Conservation (phyloP, 64 coral and sea anemone species). For the Acropora tenuis region DNA sequence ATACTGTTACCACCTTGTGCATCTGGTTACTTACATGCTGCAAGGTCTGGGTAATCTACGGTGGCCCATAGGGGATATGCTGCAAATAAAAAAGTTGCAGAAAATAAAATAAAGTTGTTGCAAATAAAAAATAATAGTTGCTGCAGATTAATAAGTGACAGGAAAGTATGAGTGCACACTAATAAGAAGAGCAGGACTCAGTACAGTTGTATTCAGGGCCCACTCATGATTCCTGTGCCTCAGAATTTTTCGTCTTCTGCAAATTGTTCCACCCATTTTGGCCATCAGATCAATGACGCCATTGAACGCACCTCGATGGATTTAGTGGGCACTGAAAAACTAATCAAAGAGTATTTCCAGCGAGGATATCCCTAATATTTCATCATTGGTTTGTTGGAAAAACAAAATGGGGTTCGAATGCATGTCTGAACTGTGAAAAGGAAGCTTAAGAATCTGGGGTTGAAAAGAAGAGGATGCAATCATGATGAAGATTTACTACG, state of each 20-base stretch:
- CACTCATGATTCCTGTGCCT: background rate
- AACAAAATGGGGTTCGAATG: constrained; percentile 11
- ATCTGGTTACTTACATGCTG: no score
- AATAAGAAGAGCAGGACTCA: no score
- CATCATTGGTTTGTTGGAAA: constrained; percentile 21
- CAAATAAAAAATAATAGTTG: no score
- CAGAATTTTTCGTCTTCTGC: background rate
- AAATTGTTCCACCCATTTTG: background rate
- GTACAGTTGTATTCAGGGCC: no score
- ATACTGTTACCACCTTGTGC: no score
- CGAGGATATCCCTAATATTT: constrained; percentile 15
- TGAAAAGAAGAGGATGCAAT: no score
- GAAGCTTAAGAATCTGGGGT: background rate
- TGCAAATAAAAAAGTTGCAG: no score
- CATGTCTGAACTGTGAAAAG: constrained; percentile 32
- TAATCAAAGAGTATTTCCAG: constrained; percentile 9
- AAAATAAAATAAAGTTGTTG: no score
- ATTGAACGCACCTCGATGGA: background rate
- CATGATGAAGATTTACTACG: background rate
- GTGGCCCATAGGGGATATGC: no score
- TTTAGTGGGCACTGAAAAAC: background rate
- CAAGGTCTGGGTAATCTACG: no score
- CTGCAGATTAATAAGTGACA: no score
- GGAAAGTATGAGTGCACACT: background rate
- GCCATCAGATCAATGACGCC: background rate